These are phyloP conservation scores for Chloropsis hardwickii DNA, from an alignment of 2,113 vertebrate genomes.

Conservation along the genomic window DNA sequence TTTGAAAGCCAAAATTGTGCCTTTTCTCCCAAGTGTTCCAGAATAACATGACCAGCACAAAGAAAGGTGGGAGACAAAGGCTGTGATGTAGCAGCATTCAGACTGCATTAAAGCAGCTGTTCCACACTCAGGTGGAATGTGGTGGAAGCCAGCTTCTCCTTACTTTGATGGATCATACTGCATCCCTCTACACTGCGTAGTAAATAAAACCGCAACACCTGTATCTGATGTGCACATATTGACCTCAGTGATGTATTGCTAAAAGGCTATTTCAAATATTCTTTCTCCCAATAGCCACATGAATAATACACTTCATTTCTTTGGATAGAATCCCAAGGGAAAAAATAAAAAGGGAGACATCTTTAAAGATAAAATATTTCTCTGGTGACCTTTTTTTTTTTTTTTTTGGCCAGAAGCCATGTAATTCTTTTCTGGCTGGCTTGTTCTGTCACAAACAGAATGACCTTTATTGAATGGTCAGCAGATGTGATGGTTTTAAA, in stretches of 20 bases:
- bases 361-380: neutral
- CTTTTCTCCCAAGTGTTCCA: neutral
- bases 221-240: neutral
- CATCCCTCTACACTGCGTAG: neutral
- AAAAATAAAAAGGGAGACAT: neutral
- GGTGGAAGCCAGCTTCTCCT: neutral
- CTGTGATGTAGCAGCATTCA: neutral
- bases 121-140: neutral
- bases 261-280: neutral
- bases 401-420: neutral
- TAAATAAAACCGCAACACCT: neutral
- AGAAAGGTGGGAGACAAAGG: neutral
- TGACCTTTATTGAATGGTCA: slow-evolving; percentile 16
- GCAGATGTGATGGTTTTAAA: slow-evolving; percentile 8
- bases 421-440: neutral
- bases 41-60: neutral
- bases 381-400: neutral
- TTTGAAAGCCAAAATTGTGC: neutral
- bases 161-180: neutral
- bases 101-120: neutral
- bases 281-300: neutral
- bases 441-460: neutral
- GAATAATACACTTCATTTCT: neutral
- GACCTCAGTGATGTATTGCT: neutral
- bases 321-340: neutral